Conservation (phyloP, 2,888 invertebrate species). For the Lithophane socia region DNA sequence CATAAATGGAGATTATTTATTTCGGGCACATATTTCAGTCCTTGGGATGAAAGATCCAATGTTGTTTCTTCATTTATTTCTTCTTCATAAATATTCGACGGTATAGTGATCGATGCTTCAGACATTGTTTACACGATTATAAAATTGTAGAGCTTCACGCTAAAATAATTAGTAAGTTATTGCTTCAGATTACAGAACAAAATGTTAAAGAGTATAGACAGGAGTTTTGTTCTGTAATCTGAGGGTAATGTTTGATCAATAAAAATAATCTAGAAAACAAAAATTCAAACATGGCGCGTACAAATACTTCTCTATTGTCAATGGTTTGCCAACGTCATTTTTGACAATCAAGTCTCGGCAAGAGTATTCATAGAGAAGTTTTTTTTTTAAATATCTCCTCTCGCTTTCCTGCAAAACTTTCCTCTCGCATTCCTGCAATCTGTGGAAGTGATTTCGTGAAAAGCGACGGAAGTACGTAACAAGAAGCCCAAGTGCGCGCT, state of each 20-base stretch:
- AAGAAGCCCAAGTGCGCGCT: too few relatives aligned
- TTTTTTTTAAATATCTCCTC: too few relatives aligned
- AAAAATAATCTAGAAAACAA: slow-evolving; percentile 53
- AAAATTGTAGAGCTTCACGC: not conserved
- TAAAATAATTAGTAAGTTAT: slow-evolving; percentile 5
- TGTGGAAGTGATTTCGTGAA: too few relatives aligned
- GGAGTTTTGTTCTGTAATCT: slow-evolving; percentile 23
- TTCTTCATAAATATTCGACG: slow-evolving; percentile 80
- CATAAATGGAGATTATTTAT: slow-evolving; percentile 73
- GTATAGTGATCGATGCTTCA: slow-evolving; percentile 60
- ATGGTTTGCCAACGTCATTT: not conserved
- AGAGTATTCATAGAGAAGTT: not conserved
- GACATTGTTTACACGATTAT: slow-evolving; percentile 70
- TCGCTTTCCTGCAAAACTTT: too few relatives aligned
- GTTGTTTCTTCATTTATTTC: slow-evolving; percentile 76
- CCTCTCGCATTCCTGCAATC: too few relatives aligned
- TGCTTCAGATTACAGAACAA: slow-evolving; percentile 34
- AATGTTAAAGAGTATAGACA: not conserved
- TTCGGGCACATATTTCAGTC: slow-evolving; percentile 74
- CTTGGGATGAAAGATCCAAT: slow-evolving; percentile 77
- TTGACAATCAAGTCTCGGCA: not conserved
- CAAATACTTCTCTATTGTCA: slow-evolving; percentile 7
- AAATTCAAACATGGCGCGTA: slow-evolving; percentile 70
- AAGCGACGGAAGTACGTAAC: too few relatives aligned
- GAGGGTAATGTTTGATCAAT: slow-evolving; percentile 74